Evolutionary conservation across 1,140 invertebrate genomes (phyloP).

Genomic region (Plutomurus gul): DNA sequence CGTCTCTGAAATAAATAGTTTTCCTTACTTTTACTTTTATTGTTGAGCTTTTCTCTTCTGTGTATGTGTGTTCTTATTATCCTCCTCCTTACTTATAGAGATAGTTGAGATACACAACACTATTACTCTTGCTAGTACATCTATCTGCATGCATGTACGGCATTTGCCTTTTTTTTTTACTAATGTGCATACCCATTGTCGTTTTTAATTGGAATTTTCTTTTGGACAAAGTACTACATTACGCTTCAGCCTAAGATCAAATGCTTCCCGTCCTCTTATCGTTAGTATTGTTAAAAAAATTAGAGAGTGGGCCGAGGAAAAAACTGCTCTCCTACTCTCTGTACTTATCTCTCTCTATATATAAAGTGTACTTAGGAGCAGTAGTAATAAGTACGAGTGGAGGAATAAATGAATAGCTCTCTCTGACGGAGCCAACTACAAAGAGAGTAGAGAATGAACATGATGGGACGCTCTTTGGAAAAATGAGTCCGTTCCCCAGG

Average conservation of each 20-base stretch:
- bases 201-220: slow-evolving; percentile 27
- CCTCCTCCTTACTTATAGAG: neutral
- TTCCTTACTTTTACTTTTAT: neutral
- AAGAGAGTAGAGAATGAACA: neutral
- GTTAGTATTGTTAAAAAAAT: slow-evolving; percentile 23
- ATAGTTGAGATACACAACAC: neutral
- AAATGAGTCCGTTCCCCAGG: slow-evolving; percentile 11
- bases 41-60: neutral
- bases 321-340: too few relatives aligned
- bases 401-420: neutral
- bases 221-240: neutral
- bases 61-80: neutral
- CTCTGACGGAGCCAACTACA: neutral
- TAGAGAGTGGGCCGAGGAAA: neutral
- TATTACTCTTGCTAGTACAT: neutral
- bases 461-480: slow-evolving; percentile 14
- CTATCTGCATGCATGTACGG: neutral
- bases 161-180: neutral
- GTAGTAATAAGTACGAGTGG: too few relatives aligned
- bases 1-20: slow-evolving; percentile 9
- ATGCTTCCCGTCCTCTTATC: neutral
- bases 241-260: slow-evolving; percentile 7
- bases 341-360: too few relatives aligned
- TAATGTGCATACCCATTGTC: slow-evolving; percentile 23
- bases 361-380: neutral